These are phyloP conservation scores for Athalia circularis DNA, from an alignment of 2,888 invertebrate species.

Conservation along the genomic window DNA sequence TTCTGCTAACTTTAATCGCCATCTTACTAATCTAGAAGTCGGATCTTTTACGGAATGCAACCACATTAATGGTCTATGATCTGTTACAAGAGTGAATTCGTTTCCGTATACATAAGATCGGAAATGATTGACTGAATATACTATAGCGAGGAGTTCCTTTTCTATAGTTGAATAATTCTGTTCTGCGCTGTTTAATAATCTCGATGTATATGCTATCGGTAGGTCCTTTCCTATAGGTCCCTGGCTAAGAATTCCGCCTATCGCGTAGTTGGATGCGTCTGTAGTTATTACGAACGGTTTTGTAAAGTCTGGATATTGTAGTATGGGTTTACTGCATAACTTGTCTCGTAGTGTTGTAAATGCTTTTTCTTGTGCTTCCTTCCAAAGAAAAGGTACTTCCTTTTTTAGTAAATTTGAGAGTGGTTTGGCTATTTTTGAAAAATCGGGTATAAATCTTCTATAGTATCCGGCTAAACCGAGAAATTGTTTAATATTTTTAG, in stretches of 20 bases:
- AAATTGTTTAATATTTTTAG: slow-evolving; percentile 45
- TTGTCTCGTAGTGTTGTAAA: not conserved
- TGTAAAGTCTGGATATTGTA: slow-evolving; percentile 39
- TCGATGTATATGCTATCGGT: slow-evolving; percentile 51
- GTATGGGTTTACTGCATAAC: slow-evolving; percentile 19
- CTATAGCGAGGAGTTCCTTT: slow-evolving; percentile 46
- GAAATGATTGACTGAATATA: slow-evolving; percentile 2
- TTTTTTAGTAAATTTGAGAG: not conserved
- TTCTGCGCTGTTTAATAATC: slow-evolving; percentile 49
- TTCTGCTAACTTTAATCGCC: slow-evolving; percentile 42
- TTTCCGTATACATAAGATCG: not conserved
- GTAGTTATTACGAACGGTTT: slow-evolving; percentile 42
- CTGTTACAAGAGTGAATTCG: slow-evolving; percentile 50
- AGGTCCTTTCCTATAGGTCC: slow-evolving; percentile 41
- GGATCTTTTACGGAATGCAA: slow-evolving; percentile 40
- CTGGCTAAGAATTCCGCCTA: slow-evolving; percentile 47
- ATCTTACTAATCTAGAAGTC: slow-evolving; percentile 45
- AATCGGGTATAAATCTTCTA: not conserved
- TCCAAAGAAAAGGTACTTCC: not conserved
- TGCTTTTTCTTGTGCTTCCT: not conserved
- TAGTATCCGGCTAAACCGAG: slow-evolving; percentile 25
- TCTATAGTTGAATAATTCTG: slow-evolving; percentile 46
- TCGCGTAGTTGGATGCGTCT: slow-evolving; percentile 47
- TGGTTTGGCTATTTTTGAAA: slow-evolving; percentile 9
- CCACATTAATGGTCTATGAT: slow-evolving; percentile 49